Evolutionary conservation across 1,140 invertebrate species (phyloP).

Genomic region (Drosophila biarmipes): DNA sequence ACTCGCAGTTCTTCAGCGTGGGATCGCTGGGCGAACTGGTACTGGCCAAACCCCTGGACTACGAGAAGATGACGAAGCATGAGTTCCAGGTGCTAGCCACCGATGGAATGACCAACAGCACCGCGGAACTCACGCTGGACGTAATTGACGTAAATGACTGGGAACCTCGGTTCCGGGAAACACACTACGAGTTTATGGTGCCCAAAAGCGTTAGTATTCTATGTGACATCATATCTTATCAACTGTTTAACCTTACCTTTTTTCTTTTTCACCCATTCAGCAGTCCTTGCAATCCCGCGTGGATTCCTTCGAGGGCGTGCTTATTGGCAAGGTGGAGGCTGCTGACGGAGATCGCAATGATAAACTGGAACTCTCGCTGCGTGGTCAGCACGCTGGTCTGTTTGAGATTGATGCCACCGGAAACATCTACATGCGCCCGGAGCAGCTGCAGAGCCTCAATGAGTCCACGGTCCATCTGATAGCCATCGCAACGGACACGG

Average conservation of each 20-base stretch:
- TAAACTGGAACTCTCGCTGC: conserved; percentile 88
- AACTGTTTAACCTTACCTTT: background rate
- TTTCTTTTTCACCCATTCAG: conserved; percentile 21
- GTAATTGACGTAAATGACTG: conserved; percentile 96
- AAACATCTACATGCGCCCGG: conserved; percentile 85
- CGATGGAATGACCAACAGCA: conserved; percentile 87
- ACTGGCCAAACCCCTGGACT: conserved; percentile 91
- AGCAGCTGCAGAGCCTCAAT: conserved; percentile 85
- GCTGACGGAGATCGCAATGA: conserved; percentile 93
- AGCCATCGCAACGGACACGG: conserved; percentile 91
- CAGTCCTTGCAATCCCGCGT: conserved; percentile 70
- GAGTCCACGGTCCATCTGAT: conserved; percentile 88
- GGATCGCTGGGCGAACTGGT: conserved; percentile 92
- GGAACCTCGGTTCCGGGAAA: conserved; percentile 94
- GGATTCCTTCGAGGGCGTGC: conserved; percentile 74
- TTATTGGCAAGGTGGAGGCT: conserved; percentile 89
- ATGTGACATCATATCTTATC: background rate
- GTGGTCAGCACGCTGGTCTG: conserved; percentile 88
- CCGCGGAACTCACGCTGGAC: conserved; percentile 89
- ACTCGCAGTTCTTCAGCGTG: conserved; percentile 87
- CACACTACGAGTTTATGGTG: conserved; percentile 92
- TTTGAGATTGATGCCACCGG: conserved; percentile 86
- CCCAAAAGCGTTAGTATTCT: conserved; percentile 77
- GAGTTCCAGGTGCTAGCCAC: conserved; percentile 92
- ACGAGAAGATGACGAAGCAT: conserved; percentile 90